Evolutionary conservation across 1,140 invertebrate species (phyloP).

Genomic region (Phymorhynchus buccinoides): DNA sequence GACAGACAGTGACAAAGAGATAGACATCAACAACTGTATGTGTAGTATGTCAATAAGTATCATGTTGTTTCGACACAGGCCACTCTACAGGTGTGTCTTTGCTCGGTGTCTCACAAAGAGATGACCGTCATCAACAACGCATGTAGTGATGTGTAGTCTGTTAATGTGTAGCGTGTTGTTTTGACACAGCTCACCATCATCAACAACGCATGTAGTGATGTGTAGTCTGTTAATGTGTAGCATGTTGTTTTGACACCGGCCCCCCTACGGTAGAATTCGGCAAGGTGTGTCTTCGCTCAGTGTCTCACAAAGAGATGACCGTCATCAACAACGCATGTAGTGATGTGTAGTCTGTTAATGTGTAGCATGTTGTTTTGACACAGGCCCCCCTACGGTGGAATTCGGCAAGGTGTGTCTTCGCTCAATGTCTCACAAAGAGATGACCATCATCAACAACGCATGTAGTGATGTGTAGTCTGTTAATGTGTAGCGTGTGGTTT

Average conservation of each 20-base stretch:
- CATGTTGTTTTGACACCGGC: slow-evolving; percentile 51
- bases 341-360: too few species aligned
- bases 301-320: slow-evolving; percentile 65
- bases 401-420: slow-evolving; percentile 72
- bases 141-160: too few species aligned
- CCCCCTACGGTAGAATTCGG: slow-evolving; percentile 72
- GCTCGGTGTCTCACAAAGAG: slow-evolving; percentile 67
- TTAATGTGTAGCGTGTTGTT: too few species aligned
- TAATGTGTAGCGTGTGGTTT: background rate
- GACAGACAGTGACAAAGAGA: too few species aligned
- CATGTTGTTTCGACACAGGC: slow-evolving; percentile 50
- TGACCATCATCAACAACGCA: slow-evolving; percentile 73
- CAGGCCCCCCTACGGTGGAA: slow-evolving; percentile 71
- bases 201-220: too few species aligned
- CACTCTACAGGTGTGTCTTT: slow-evolving; percentile 70
- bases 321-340: slow-evolving; percentile 73
- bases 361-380: background rate
- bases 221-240: too few species aligned
- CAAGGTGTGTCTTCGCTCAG: slow-evolving; percentile 69
- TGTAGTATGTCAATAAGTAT: background rate
- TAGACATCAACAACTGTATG: too few species aligned
- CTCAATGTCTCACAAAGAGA: slow-evolving; percentile 65
- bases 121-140: slow-evolving; percentile 72
- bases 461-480: too few species aligned
- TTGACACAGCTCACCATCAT: too few species aligned